Evolutionary conservation across 2,113 vertebrate genomes (phyloP).

Genomic region (Aphelocoma coerulescens): DNA sequence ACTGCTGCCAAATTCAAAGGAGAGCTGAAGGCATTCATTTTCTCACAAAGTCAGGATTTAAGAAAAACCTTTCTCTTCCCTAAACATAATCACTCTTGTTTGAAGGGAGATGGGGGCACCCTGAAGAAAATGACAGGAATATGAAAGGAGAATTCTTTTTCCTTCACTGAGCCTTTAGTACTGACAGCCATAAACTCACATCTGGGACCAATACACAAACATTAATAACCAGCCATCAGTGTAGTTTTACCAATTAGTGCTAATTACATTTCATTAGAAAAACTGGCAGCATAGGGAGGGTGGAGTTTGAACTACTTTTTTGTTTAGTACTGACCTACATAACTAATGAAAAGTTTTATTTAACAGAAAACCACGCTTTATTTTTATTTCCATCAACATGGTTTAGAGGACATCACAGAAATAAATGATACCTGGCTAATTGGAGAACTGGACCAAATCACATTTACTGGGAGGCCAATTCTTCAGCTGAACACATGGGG

Average conservation of each 20-base stretch:
- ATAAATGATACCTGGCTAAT: background rate
- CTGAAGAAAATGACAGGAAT: background rate
- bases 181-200: background rate
- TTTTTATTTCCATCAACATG: background rate
- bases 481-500: background rate
- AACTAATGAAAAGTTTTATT: conserved; percentile 7
- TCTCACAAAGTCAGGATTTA: background rate
- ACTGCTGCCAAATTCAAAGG: background rate
- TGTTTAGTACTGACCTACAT: conserved; percentile 1
- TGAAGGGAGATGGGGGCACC: background rate
- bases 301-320: background rate
- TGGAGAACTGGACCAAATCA: background rate
- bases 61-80: background rate
- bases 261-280: conserved; percentile 29
- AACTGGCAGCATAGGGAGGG: background rate
- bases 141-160: background rate
- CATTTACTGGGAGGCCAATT: background rate
- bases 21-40: background rate
- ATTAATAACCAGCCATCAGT: background rate
- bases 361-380: background rate
- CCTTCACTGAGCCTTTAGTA: background rate
- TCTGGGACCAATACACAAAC: conserved; percentile 13
- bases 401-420: background rate
- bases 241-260: background rate
- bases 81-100: background rate